Base-by-base conservation (phyloP, 1,140 invertebrate species). In the Drosophila mayri region DNA sequence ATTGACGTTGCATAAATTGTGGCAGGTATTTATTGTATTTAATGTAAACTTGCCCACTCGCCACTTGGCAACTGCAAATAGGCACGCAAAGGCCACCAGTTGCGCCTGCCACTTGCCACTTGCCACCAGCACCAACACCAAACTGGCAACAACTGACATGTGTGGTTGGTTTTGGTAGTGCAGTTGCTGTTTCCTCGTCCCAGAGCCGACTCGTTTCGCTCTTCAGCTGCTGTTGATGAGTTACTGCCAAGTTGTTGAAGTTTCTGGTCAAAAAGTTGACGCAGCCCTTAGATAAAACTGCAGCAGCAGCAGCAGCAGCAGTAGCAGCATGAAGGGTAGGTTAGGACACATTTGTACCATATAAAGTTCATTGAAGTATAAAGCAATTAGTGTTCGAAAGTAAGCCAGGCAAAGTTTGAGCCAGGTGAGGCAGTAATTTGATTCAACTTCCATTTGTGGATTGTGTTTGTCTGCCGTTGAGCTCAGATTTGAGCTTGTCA, bases 41-140 rank as follows among this genome's bases (percentile, higher is more conserved):
- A 86, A 86, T 87, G 76, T 87, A 87, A 86, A 87, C 83, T 87
- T 86, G 83, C 82, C 83, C 82, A 81, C 81, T 84, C 84, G 81
- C 28, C 81, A 85, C 83, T 82, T 79, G 63, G 52, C 82, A 86
- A 86, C 54, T 87, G 83, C 82, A 86, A 86, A 86, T 79, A 79
- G 79, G 83, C 82, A 86, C 82, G 83, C 82, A 86, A 86, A 65
- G 68, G 75, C 82, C 83, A 86, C 82, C 41, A 87, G 82, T 86
- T 86, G 83, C 82, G 66, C 76, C 62, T 62, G 40, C 60, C 35
- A 76, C 61, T 67, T 70, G 41, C 50, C 63, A 76, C 75, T 60
- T 37, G 43, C 28, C 50, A 61, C 32, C 43, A 37, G 28, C 59
- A 6, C 25, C 25, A 30, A 16, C 47, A 28, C 54, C 35, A 54